These are phyloP conservation scores for Pseudochirops corinnae DNA, from an alignment of 2,797 vertebrate genomes.

Conservation along the genomic window DNA sequence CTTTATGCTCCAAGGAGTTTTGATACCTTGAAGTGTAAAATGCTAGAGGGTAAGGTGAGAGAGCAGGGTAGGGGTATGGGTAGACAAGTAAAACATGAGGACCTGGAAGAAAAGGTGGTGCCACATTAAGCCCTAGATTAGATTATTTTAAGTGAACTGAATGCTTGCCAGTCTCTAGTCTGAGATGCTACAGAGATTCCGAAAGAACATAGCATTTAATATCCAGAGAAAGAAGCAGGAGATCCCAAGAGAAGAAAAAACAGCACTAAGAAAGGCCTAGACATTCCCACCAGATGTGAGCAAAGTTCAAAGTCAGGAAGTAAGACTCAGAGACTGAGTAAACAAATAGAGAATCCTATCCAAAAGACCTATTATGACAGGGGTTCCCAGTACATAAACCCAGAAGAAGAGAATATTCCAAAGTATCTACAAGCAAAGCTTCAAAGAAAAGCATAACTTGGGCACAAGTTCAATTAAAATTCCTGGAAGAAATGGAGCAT, in stretches of 20 bases:
- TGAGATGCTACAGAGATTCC: neutral
- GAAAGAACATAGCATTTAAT: neutral
- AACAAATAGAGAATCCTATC: neutral
- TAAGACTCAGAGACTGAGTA: neutral
- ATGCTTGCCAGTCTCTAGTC: neutral
- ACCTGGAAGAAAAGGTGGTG: neutral
- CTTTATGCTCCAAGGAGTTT: neutral
- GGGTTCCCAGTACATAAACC: neutral
- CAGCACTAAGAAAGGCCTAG: neutral
- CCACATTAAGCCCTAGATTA: neutral
- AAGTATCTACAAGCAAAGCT: neutral
- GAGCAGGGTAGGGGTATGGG: neutral
- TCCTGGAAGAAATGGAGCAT: neutral
- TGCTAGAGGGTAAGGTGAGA: neutral
- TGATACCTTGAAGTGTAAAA: neutral
- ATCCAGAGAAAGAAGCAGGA: neutral
- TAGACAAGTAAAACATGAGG: neutral
- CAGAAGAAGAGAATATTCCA: neutral
- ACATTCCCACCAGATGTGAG: neutral
- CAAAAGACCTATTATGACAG: neutral
- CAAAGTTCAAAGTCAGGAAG: neutral
- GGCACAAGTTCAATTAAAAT: neutral
- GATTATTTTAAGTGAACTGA: neutral
- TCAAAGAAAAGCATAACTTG: neutral
- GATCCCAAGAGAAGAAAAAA: neutral